Base-by-base conservation (phyloP, 35 echinoderm and acorn worm genomes). In the Strongylocentrotus purpuratus region DNA sequence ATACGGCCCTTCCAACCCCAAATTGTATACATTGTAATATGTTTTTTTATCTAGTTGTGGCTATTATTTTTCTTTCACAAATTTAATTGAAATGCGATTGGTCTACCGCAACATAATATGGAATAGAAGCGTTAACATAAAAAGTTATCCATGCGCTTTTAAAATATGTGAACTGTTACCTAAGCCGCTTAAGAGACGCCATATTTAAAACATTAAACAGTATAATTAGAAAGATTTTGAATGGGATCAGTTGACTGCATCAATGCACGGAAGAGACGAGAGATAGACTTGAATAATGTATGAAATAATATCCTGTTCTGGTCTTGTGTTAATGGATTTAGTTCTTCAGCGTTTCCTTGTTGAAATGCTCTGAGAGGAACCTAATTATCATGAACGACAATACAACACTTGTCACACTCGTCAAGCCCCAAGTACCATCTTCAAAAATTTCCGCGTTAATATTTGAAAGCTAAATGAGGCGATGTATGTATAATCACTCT, bases 391-490 rank as follows among this genome's bases (percentile, higher is more conserved):
- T 45, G 87, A 89, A 89, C 32, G 87, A 89, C 87, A 89, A 89
- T 89, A 89, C 45, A 89, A 33, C 87, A 46, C 87, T 41, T 88
- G 87, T 46, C 87, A 88, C 45, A 33, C 87, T 33, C 20, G 87
- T 89, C 87, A 89, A 45, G n/a, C 87, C 87, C 87, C 87, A 45
- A 89, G 33, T 89, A 89, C 45, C 87, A 45, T 89, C 87, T 45
- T 46, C 87, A 88, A 18, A 41, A 88, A 41, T 88, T 45, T 89
- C 87, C 45, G 87, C 87, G 87, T 89, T 89, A 89, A 89, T 89
- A 89, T 89, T 89, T 89, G 87, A 89, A 45, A 89, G 87, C 45
- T 89, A 46, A 89, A 89, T 89, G 87, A 46, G 87, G 45, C 87
- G 45, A 46, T 89, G 87, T 45, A 89, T 89, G 45, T 89, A 33